phyloP scores from a whole-genome alignment of 2,113 vertebrate genomes.

The Pollimyrus isidori region DNA sequence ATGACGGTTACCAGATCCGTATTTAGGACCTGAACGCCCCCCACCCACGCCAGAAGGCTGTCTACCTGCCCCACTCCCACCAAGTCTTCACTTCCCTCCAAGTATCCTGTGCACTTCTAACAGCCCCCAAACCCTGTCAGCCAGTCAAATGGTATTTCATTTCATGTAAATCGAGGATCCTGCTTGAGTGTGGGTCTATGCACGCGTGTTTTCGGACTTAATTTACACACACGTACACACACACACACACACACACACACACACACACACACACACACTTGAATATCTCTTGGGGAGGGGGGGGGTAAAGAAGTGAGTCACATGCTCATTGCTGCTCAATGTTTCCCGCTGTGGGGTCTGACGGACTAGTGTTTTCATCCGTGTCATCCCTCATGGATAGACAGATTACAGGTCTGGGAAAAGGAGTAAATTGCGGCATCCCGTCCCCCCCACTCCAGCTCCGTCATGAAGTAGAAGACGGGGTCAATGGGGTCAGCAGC shows the following conservation, averaged over 20 bases:
- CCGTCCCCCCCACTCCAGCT: background rate
- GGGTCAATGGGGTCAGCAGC: background rate
- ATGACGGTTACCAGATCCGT: slow-evolving; percentile 87
- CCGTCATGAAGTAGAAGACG: background rate
- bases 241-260: background rate
- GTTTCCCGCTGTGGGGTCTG: background rate
- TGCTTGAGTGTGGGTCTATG: background rate
- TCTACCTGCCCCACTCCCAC: background rate
- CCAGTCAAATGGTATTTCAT: slow-evolving; percentile 20
- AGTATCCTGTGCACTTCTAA: slow-evolving; percentile 31
- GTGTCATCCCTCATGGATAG: background rate
- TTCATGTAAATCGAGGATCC: slow-evolving; percentile 7
- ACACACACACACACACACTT: background rate
- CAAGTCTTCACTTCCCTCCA: background rate
- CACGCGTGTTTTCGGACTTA: background rate
- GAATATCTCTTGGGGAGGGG: background rate
- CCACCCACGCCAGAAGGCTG: background rate
- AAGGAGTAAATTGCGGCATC: background rate
- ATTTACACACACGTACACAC: background rate
- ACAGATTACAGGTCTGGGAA: background rate
- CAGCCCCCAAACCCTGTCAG: slow-evolving; percentile 50
- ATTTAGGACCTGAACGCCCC: slow-evolving; percentile 59
- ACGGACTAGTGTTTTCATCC: background rate
- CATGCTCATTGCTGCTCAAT: background rate
- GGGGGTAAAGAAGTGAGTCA: background rate